Evolutionary conservation across 2,113 vertebrate genomes (phyloP).

Genomic region (Microcebus jonahi): DNA sequence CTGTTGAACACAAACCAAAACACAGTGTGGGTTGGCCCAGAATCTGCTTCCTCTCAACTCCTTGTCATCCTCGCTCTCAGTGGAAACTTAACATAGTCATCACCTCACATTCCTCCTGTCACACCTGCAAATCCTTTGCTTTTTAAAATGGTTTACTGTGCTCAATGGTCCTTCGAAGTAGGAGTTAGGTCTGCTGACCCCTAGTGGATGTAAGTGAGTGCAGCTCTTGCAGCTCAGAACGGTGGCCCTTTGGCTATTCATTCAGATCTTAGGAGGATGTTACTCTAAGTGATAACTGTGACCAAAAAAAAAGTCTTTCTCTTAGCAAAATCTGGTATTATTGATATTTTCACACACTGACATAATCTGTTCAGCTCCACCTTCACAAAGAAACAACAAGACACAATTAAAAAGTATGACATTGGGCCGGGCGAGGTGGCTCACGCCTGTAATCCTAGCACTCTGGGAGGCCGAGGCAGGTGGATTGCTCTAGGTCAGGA

Average conservation of each 20-base stretch:
- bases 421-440: neutral
- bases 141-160: neutral
- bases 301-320: neutral
- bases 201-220: neutral
- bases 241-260: rapidly evolving
- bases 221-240: neutral
- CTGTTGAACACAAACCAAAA: neutral
- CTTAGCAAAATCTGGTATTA: neutral
- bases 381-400: neutral
- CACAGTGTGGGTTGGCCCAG: too few relatives aligned
- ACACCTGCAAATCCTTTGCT: neutral
- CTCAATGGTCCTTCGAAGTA: neutral
- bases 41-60: neutral
- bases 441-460: too few relatives aligned
- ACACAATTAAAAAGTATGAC: neutral
- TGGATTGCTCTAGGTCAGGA: too few relatives aligned
- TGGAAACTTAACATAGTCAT: neutral
- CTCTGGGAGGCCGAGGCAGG: too few relatives aligned
- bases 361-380: neutral
- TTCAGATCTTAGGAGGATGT: neutral
- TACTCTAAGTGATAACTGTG: neutral
- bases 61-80: neutral
- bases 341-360: neutral
- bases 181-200: neutral
- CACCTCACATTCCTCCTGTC: neutral